Evolutionary conservation across 2,113 vertebrate species (phyloP).

Genomic region (Syngnathoides biaculeatus): DNA sequence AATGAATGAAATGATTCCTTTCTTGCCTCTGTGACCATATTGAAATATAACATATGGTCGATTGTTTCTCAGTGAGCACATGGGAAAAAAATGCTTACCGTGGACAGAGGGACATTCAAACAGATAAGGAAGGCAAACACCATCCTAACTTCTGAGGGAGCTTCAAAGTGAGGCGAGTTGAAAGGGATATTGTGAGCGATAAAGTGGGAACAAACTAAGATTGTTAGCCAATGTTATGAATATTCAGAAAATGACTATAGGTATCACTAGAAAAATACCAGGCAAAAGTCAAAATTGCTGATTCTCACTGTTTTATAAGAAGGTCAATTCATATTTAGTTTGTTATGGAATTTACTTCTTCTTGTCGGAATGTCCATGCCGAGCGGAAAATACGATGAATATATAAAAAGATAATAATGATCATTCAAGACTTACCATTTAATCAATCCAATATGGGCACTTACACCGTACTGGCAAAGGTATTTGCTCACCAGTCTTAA

Average conservation of each 20-base stretch:
- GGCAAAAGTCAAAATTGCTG: neutral
- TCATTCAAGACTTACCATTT: too few relatives aligned
- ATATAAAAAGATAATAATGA: too few relatives aligned
- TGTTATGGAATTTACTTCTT: neutral
- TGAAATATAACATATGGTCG: slow-evolving; percentile 17
- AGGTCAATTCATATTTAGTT: neutral
- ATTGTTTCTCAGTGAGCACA: slow-evolving; percentile 12
- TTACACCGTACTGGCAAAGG: too few relatives aligned
- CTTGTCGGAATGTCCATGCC: too few relatives aligned
- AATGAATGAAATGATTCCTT: slow-evolving; percentile 1
- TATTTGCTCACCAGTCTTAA: too few relatives aligned
- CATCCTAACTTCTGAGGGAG: slow-evolving; percentile 29
- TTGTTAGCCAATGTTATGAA: neutral
- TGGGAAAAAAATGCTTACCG: slow-evolving; percentile 7
- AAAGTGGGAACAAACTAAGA: slow-evolving; percentile 13
- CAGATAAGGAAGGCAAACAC: slow-evolving; percentile 38
- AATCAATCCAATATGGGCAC: too few relatives aligned
- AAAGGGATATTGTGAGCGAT: slow-evolving; percentile 32
- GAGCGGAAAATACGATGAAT: too few relatives aligned
- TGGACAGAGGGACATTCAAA: slow-evolving; percentile 27
- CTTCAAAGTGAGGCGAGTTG: slow-evolving; percentile 48
- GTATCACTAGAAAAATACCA: neutral
- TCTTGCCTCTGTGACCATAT: slow-evolving; percentile 13
- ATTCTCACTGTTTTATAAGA: neutral
- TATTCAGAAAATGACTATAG: neutral